A percentile compares a stretch with the other conserved stretches of the same genome.
Evolutionary conservation across 2,888 invertebrate species (phyloP).

Genomic region (Eremobia ochroleuca): DNA sequence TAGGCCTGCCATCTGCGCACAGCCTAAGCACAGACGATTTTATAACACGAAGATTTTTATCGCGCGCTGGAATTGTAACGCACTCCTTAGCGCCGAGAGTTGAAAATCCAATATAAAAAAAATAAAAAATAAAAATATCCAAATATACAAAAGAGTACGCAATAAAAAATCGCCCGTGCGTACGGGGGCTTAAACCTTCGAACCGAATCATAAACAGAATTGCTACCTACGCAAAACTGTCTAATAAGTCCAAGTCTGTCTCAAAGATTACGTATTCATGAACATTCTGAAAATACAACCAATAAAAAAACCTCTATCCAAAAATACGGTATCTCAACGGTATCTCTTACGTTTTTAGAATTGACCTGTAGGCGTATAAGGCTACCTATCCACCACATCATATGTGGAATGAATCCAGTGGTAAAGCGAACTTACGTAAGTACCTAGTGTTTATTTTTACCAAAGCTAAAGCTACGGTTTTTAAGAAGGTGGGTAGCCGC

Average conservation of each 20-base stretch:
- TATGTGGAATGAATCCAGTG: not conserved
- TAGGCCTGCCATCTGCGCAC: not conserved
- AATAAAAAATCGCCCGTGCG: not conserved
- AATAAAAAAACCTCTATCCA: not conserved
- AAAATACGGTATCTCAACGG: constrained; percentile 28
- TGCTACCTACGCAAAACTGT: not conserved
- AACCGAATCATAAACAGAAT: not conserved
- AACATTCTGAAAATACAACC: constrained; percentile 20
- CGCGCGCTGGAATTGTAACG: not conserved
- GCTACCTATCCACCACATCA: constrained; percentile 10
- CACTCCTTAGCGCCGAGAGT: not conserved
- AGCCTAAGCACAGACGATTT: not conserved
- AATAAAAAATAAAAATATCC: too few species aligned
- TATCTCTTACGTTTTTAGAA: constrained; percentile 34
- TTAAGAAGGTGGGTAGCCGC: not conserved
- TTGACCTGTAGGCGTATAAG: constrained; percentile 40
- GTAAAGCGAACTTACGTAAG: not conserved
- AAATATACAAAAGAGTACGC: too few species aligned
- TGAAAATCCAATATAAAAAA: not conserved
- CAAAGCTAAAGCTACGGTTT: not conserved
- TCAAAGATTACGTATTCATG: constrained; percentile 43
- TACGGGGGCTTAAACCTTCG: not conserved
- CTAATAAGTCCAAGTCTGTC: constrained; percentile 2
- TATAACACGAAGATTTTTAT: not conserved
- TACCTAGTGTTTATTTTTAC: not conserved